Evolutionary conservation across 1,140 invertebrate species (phyloP), one percentile per base, ranked within the genome.

Genomic region (Nilaparvata lugens): DNA sequence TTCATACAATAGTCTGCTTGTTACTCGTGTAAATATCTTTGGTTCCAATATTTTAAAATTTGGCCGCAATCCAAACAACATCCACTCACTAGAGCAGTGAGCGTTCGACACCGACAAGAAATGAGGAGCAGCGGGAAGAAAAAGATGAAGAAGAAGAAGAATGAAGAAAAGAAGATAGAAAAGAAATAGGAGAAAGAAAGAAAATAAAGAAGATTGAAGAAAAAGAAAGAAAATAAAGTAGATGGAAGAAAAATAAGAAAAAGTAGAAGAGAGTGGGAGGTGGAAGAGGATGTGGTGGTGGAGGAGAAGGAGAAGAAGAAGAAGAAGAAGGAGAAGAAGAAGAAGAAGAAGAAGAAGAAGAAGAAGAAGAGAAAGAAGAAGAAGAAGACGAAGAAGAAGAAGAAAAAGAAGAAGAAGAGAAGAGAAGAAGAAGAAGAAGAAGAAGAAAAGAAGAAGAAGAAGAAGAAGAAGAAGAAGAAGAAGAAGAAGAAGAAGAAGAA

Each of bases 401-500:
- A 4, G 43, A 45, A 45, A 5, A 21, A 11, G 43, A 4, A 3
- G 2, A 4, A 4, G n/a, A 18, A 18, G 11, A 45, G 3, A 35
- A 18, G n/a, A 52, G 35, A 38, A 38, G 31, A 24, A 31, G 18
- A 28, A 19, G 13, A 21, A 52, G 35, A 38, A 38, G 31, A 24
- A 31, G 18, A 28, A 19, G 13, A 21, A 21, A 28, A 21, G 25
- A 38, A 38, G 7, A 3, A 9, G 4, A 59, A 42, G 25, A 40
- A 13, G 38, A 11, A 28, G 52, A 52, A 54, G 16, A 3, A 9
- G 4, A 59, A 42, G 25, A 40, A 13, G 38, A 11, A 28, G 52
- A 52, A 55, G 53, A 60, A 58, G 51, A 42, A 23, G 35, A 52
- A 62, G 28, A 40, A 4, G 3, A 3, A 45, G 11, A 11, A 45